A percentile compares a stretch with the other conserved stretches of the same genome.
These are phyloP conservation scores for Hipposideros larvatus DNA, from an alignment of 2,797 vertebrate genomes.

Conservation along the genomic window DNA sequence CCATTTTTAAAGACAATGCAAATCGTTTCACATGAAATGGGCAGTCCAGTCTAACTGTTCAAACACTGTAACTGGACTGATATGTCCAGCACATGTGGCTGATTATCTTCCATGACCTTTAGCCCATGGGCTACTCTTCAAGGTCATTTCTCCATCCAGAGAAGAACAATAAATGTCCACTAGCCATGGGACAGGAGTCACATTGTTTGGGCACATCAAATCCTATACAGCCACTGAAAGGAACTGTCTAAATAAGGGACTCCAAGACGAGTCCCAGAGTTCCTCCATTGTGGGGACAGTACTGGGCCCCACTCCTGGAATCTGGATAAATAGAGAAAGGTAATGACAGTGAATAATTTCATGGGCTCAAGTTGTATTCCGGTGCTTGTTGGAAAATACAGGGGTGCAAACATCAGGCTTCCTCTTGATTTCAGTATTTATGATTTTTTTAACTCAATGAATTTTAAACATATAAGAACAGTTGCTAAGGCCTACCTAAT, in stretches of 20 bases:
- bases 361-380: slow-evolving; percentile 43
- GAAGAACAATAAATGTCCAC: neutral
- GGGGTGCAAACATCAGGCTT: neutral
- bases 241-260: neutral
- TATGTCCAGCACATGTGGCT: rapidly evolving
- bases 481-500: slow-evolving; percentile 48
- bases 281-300: neutral
- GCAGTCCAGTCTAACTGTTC: neutral
- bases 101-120: neutral
- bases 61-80: neutral
- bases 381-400: slow-evolving; percentile 55
- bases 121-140: neutral
- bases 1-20: neutral
- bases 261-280: neutral
- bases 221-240: neutral
- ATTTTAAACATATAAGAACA: slow-evolving; percentile 74
- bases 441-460: slow-evolving; percentile 64
- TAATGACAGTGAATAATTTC: slow-evolving; percentile 45
- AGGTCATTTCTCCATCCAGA: neutral
- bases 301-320: neutral
- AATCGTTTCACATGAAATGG: neutral
- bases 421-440: slow-evolving; percentile 63
- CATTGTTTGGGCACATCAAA: neutral
- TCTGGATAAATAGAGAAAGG: slow-evolving; percentile 3
- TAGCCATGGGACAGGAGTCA: neutral